Conservation (phyloP, 2,888 invertebrate species). For the Phasia obesa region DNA sequence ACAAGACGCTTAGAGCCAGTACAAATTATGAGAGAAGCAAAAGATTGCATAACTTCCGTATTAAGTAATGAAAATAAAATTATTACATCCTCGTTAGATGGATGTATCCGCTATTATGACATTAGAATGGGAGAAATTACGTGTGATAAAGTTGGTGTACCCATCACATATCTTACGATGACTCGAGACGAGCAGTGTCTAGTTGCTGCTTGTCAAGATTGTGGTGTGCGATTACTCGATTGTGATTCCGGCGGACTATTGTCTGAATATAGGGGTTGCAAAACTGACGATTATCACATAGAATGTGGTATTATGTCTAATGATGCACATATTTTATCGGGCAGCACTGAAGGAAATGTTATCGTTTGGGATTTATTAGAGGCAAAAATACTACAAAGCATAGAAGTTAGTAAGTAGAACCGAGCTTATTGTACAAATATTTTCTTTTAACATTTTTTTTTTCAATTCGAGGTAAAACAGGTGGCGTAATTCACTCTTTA, state of each 20-base stretch:
- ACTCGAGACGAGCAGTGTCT: conserved; percentile 97
- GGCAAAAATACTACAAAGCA: conserved; percentile 84
- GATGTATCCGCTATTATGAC: conserved; percentile 94
- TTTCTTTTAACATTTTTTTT: not conserved
- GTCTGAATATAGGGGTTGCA: conserved; percentile 92
- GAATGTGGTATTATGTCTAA: conserved; percentile 93
- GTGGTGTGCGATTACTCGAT: conserved; percentile 92
- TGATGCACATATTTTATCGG: conserved; percentile 94
- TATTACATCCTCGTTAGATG: conserved; percentile 94
- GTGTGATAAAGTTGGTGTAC: conserved; percentile 92
- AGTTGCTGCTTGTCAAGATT: conserved; percentile 92
- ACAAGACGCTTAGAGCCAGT: conserved; percentile 88
- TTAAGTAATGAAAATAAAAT: conserved; percentile 95
- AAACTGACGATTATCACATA: conserved; percentile 90
- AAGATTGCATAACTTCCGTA: conserved; percentile 92
- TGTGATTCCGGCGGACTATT: conserved; percentile 91
- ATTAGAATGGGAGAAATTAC: conserved; percentile 92
- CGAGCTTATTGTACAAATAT: not conserved
- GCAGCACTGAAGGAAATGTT: conserved; percentile 90
- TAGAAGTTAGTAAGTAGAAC: conserved; percentile 77
- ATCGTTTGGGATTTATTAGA: conserved; percentile 92
- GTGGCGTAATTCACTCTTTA: conserved; percentile 89
- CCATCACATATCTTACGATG: conserved; percentile 90
- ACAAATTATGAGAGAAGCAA: conserved; percentile 94
- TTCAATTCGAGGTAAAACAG: conserved; percentile 78